Evolutionary conservation across 2,113 vertebrate genomes (phyloP).

Genomic region (Poeciliopsis occidentalis): DNA sequence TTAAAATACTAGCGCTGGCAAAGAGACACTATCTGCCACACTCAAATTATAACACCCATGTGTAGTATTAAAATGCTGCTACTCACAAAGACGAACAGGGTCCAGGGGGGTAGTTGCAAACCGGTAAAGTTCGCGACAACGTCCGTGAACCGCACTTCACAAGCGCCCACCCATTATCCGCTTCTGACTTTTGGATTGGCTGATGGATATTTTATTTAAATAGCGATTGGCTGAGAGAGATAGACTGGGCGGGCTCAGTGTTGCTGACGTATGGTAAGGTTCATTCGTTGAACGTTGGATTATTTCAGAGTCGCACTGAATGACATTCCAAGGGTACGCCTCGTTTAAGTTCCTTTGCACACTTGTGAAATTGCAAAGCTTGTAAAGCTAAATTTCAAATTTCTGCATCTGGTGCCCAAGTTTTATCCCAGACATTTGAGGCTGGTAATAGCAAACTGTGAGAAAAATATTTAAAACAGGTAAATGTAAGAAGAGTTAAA

Average conservation of each 20-base stretch:
- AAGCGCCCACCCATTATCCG: constrained; percentile 51
- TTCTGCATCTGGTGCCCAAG: too few species aligned
- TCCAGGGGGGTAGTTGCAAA: constrained; percentile 49
- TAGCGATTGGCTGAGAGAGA: constrained; percentile 34
- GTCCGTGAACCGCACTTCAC: constrained; percentile 54
- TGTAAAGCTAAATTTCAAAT: not conserved
- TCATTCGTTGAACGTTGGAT: constrained; percentile 33
- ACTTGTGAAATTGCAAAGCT: not conserved
- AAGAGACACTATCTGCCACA: fast-evolving
- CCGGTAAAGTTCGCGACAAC: constrained; percentile 74
- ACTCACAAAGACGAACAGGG: constrained; percentile 61
- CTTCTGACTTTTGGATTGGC: constrained; percentile 42
- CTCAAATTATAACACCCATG: fast-evolving
- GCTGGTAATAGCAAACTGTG: not conserved
- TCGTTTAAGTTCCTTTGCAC: not conserved
- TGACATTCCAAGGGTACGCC: constrained; percentile 74
- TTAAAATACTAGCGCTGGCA: fast-evolving
- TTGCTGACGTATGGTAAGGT: constrained; percentile 8
- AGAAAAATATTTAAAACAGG: not conserved
- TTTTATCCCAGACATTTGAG: not conserved
- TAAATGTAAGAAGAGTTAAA: not conserved
- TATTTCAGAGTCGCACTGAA: constrained; percentile 55
- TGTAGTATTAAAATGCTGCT: not conserved
- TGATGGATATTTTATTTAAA: not conserved
- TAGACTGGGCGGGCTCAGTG: not conserved